These are phyloP conservation scores for Stegana nigrithorax DNA, from an alignment of 2,888 invertebrate species.

Conservation along the genomic window DNA sequence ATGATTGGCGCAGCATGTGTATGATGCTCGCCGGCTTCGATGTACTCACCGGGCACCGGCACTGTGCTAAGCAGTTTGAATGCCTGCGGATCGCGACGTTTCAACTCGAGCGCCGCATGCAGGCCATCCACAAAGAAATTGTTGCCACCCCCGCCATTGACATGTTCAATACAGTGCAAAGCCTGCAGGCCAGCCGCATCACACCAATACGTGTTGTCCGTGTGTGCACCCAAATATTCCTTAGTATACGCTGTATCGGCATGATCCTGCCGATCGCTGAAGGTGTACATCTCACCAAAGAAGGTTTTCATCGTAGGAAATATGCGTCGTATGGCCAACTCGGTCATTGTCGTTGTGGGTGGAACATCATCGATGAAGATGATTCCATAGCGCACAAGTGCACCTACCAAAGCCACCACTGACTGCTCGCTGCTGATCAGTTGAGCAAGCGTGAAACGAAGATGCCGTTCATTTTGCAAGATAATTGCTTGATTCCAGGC, in stretches of 20 bases:
- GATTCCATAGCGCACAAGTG: constrained; percentile 64
- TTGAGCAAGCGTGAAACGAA: constrained; percentile 67
- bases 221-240: constrained; percentile 77
- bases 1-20: constrained; percentile 73
- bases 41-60: constrained; percentile 75
- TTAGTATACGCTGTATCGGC: constrained; percentile 82
- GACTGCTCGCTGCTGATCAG: constrained; percentile 68
- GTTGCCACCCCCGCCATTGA: constrained; percentile 77
- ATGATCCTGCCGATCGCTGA: constrained; percentile 72
- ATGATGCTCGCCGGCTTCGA: constrained; percentile 74
- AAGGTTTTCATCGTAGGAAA: constrained; percentile 77
- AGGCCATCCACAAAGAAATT: constrained; percentile 82
- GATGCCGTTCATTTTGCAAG: constrained; percentile 64
- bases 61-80: constrained; percentile 73
- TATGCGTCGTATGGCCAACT: constrained; percentile 70
- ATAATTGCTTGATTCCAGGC: constrained; percentile 71
- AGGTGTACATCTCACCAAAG: constrained; percentile 81
- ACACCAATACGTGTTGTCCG: constrained; percentile 82
- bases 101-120: constrained; percentile 73
- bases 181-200: constrained; percentile 78
- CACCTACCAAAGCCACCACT: constrained; percentile 67
- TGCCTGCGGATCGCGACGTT: constrained; percentile 70
- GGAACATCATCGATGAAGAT: constrained; percentile 66
- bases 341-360: constrained; percentile 63
- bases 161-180: constrained; percentile 73